Evolutionary conservation across 2,888 invertebrate species (phyloP).

Genomic region (Tridacna gigas): DNA sequence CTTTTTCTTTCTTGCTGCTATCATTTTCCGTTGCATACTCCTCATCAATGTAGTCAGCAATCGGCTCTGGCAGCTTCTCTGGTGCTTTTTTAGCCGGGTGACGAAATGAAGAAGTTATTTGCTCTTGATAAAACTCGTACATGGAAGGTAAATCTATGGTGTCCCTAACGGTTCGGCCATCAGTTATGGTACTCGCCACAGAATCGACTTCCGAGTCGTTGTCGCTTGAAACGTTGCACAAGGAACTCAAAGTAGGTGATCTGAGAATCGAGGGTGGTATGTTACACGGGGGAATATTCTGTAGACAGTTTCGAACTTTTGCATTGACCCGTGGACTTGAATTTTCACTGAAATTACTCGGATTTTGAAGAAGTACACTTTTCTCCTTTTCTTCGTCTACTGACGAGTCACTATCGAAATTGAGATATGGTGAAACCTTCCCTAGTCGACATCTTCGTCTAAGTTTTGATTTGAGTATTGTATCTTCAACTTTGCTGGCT

Average conservation of each 20-base stretch:
- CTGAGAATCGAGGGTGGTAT: constrained; percentile 57
- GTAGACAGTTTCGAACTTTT: constrained; percentile 29
- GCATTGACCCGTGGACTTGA: constrained; percentile 17
- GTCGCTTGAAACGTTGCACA: constrained; percentile 52
- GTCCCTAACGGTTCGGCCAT: constrained; percentile 22
- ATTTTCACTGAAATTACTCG: constrained; percentile 4
- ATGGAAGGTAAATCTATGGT: constrained; percentile 43
- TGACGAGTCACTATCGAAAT: constrained; percentile 35
- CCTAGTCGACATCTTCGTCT: background rate
- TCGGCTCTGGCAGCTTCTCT: constrained; percentile 11
- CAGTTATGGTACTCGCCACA: constrained; percentile 49
- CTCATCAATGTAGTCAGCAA: background rate
- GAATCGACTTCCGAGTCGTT: constrained; percentile 63
- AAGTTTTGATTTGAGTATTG: background rate
- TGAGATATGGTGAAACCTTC: background rate
- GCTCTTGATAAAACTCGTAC: constrained; percentile 56
- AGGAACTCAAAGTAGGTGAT: constrained; percentile 43
- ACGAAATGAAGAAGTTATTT: constrained; percentile 57
- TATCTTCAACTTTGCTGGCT: constrained; percentile 3
- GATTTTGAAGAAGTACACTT: background rate
- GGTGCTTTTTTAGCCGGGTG: constrained; percentile 37
- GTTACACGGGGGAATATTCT: constrained; percentile 43
- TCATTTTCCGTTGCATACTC: background rate
- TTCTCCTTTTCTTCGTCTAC: constrained; percentile 16
- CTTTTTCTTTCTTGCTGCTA: constrained; percentile 2